Percentiles rank a stretch among this genome's conserved stretches.
Conservation (phyloP, 2,888 invertebrate species). For the Arge pagana region DNA sequence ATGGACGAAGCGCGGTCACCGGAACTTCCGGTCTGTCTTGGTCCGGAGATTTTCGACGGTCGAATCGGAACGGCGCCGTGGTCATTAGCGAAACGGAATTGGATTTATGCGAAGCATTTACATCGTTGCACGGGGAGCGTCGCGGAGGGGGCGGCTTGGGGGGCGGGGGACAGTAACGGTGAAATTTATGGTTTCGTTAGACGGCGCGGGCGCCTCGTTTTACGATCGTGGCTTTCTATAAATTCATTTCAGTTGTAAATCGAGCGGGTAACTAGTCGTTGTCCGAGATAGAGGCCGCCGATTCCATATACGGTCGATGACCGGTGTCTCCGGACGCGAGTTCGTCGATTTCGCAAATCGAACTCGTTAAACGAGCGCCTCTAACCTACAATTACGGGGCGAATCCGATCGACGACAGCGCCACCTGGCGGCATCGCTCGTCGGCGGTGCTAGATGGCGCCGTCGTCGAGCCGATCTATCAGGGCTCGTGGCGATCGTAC, state of each 20-base stretch:
- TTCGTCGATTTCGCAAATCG: too few species aligned
- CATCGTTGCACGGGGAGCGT: conserved; percentile 45
- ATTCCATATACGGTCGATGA: conserved; percentile 17
- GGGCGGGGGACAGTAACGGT: conserved; percentile 41
- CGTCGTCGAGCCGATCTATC: too few species aligned
- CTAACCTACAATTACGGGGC: too few species aligned
- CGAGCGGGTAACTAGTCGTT: conserved; percentile 29
- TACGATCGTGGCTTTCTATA: conserved; percentile 43
- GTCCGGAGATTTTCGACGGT: too few species aligned
- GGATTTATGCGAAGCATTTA: conserved; percentile 52
- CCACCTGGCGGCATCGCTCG: too few species aligned
- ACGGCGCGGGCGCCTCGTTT: conserved; percentile 33
- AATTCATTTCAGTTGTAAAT: conserved; percentile 52
- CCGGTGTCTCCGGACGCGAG: too few species aligned
- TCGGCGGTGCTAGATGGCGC: too few species aligned
- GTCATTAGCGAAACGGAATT: conserved; percentile 31
- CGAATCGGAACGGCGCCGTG: neutral
- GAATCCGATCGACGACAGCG: too few species aligned
- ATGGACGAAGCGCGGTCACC: too few species aligned
- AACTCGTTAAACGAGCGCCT: too few species aligned
- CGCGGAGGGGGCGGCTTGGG: conserved; percentile 50
- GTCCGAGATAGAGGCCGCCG: neutral
- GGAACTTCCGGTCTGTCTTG: neutral
- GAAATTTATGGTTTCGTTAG: conserved; percentile 54
- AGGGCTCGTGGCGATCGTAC: too few species aligned